Evolutionary conservation across 2,888 invertebrate species (phyloP).

Genomic region (Agelastica alni): DNA sequence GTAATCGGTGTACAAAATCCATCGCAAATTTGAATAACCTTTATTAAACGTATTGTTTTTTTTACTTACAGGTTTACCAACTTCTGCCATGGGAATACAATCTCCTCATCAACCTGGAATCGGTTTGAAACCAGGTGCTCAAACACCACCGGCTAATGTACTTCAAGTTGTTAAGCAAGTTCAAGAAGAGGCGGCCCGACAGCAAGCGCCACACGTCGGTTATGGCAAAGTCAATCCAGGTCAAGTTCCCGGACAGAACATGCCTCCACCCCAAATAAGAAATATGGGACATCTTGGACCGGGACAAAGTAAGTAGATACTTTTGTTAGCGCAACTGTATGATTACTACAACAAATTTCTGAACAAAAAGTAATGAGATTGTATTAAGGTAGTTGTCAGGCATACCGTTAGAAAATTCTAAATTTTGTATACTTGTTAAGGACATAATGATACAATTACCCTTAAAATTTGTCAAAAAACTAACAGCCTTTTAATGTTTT

Average conservation of each 20-base stretch:
- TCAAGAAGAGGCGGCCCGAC: constrained; percentile 89
- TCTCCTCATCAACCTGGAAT: constrained; percentile 55
- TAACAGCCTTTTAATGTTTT: too few species aligned
- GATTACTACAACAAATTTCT: too few species aligned
- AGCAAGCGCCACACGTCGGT: constrained; percentile 76
- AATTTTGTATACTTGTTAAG: too few species aligned
- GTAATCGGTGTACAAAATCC: constrained; percentile 6
- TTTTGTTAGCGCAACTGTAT: too few species aligned
- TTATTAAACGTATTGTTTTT: background rate
- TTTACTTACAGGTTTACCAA: constrained; percentile 52
- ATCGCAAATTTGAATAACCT: background rate
- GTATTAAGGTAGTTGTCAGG: too few species aligned
- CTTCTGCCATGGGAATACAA: constrained; percentile 59
- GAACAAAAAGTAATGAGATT: too few species aligned
- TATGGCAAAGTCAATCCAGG: constrained; percentile 76
- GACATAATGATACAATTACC: too few species aligned
- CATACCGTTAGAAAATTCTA: too few species aligned
- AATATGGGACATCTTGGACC: constrained; percentile 50
- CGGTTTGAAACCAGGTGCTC: constrained; percentile 65
- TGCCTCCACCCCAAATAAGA: constrained; percentile 65
- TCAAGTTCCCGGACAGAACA: constrained; percentile 58
- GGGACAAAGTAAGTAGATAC: constrained; percentile 53
- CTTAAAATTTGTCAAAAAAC: too few species aligned
- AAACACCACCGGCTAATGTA: constrained; percentile 78
- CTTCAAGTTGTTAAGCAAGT: constrained; percentile 71